Evolutionary conservation across 2,113 vertebrate species (phyloP).

Genomic region (Microtus ochrogaster): DNA sequence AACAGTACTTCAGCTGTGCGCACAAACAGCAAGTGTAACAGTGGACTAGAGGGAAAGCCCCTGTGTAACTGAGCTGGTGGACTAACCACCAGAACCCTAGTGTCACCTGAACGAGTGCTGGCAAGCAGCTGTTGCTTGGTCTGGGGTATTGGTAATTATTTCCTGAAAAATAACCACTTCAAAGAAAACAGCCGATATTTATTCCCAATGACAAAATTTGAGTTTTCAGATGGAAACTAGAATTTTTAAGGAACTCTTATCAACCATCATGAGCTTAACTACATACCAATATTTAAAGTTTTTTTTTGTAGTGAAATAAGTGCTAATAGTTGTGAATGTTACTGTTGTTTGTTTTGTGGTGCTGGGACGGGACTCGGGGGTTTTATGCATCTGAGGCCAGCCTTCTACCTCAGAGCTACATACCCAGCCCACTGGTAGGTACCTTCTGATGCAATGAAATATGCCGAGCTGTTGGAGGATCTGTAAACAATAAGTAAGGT

Average conservation of each 20-base stretch:
- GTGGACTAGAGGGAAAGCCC: neutral
- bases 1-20: neutral
- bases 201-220: slow-evolving; percentile 31
- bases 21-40: neutral
- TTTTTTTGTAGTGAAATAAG: slow-evolving; percentile 13
- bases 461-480: neutral
- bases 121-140: neutral
- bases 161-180: neutral
- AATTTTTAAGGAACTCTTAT: slow-evolving; percentile 17
- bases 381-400: neutral
- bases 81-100: neutral
- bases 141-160: slow-evolving; percentile 18
- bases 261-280: neutral
- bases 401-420: neutral
- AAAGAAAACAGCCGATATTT: slow-evolving; percentile 36
- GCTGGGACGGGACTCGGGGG: neutral
- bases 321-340: neutral
- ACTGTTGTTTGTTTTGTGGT: neutral
- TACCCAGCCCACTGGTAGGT: neutral
- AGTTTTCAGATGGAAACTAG: slow-evolving; percentile 42
- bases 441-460: neutral
- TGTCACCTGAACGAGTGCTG: slow-evolving; percentile 50
- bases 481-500: neutral
- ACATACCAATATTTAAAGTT: neutral
- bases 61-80: neutral